Base-by-base conservation (phyloP, 2,797 vertebrate species). In the Luscinia luscinia region DNA sequence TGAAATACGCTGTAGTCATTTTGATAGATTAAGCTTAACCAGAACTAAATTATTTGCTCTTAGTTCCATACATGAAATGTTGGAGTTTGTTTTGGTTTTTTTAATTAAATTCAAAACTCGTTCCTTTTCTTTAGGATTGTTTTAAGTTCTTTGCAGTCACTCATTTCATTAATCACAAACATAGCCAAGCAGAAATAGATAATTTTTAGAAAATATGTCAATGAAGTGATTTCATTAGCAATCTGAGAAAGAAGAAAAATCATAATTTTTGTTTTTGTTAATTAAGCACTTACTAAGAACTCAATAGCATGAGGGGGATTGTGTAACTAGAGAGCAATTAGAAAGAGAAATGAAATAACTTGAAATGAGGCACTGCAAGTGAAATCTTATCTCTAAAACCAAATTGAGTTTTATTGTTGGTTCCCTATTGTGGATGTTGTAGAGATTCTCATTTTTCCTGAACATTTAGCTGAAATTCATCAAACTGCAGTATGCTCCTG, bases 241-340 rank as follows among this genome's bases (percentile, higher is more conserved):
- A 58, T 80, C 38, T 81, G 76, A 87, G 78, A 74, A 83, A 61
- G 45, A 89, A 80, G 57, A 83, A 89, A 52, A 55, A 80, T 84
- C 6, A 26, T 90, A 89, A 86, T 89, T 94, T 89, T 88, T 83
- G 64, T 0, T 92, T 90, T 80, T 91, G 68, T 96, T 95, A 94
- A 85, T 94, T 96, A 96, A 94, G 30, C 82, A 72, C 43, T 95
- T 89, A 76, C 79, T 92, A 86, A 91, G 79, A 93, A 48, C 55
- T 90, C 66, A 51, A n/a, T 88, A 69, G n/a, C 49, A 72, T 2
- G 6, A 85, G 40, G 17, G 27, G n/a, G 14, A 69, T 68, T 91
- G 58, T 83, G 76, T 83, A 93, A 94, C 87, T 78, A 72, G 68
- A 96, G 57, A 83, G 76, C 76, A 88, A 72, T 94, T 95, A 94